Evolutionary conservation across 2,797 vertebrate genomes (phyloP).

Genomic region (Typhlichthys eigenmanni): DNA sequence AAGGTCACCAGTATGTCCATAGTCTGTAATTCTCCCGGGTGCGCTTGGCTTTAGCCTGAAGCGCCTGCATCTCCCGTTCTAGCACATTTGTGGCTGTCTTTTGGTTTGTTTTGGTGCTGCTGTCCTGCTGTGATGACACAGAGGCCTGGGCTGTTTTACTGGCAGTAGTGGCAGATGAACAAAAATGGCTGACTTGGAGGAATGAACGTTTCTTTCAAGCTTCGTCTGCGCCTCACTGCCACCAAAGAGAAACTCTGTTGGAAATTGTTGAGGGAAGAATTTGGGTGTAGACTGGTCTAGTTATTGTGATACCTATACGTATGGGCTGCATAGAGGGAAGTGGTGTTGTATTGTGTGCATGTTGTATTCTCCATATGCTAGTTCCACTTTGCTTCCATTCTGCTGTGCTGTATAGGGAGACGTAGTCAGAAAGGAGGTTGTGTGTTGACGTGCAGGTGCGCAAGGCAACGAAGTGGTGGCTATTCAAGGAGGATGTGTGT

Average conservation of each 20-base stretch:
- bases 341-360: constrained; percentile 62
- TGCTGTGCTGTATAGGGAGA: constrained; percentile 62
- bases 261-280: constrained; percentile 74
- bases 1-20: constrained; percentile 80
- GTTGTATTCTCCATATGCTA: constrained; percentile 86
- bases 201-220: constrained; percentile 48
- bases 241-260: constrained; percentile 46
- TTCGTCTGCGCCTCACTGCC: constrained; percentile 69
- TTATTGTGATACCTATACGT: constrained; percentile 72
- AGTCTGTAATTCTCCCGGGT: constrained; percentile 83
- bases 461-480: constrained; percentile 72
- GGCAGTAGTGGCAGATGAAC: constrained; percentile 45
- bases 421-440: constrained; percentile 77
- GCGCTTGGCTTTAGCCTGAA: constrained; percentile 80
- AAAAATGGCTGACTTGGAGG: not conserved
- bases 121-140: constrained; percentile 45
- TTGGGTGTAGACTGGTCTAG: constrained; percentile 59
- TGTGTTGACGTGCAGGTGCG: constrained; percentile 82
- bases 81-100: constrained; percentile 65
- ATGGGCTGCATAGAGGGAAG: constrained; percentile 59
- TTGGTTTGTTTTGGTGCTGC: not conserved
- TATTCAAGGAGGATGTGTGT: constrained; percentile 57
- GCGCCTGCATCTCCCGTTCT: constrained; percentile 83
- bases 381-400: constrained; percentile 69
- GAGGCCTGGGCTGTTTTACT: constrained; percentile 31